These are phyloP conservation scores for Trichonephila clavipes DNA, from an alignment of 1,140 invertebrate species.

Conservation along the genomic window DNA sequence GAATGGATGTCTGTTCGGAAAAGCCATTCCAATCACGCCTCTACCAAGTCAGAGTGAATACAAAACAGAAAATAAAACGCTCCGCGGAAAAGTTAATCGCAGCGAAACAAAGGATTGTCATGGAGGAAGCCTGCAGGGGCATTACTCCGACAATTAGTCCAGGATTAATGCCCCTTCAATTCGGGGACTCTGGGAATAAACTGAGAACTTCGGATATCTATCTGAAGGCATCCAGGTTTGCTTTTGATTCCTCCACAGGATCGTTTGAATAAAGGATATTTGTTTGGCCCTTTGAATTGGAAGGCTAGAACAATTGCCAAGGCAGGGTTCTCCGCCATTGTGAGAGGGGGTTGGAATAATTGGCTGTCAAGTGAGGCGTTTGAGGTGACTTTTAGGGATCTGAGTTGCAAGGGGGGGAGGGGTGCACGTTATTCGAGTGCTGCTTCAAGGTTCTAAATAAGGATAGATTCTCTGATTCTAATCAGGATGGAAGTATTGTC, in stretches of 20 bases:
- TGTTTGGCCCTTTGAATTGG: background rate
- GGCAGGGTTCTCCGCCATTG: background rate
- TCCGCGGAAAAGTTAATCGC: conserved; percentile 33
- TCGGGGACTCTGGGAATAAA: background rate
- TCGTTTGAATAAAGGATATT: conserved; percentile 20
- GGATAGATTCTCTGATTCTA: too few species aligned
- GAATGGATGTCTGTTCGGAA: background rate
- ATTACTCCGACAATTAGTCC: conserved; percentile 41
- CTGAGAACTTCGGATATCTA: background rate
- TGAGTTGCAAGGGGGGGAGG: background rate
- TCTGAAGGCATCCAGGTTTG: background rate
- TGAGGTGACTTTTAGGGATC: background rate
- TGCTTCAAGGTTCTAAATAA: background rate
- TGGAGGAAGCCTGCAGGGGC: conserved; percentile 18
- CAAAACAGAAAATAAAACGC: background rate
- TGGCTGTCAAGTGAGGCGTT: conserved; percentile 8
- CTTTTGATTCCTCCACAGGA: background rate
- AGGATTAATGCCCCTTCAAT: conserved; percentile 12
- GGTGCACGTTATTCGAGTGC: background rate
- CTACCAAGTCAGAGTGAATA: background rate
- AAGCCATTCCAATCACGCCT: background rate
- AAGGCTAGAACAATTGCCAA: background rate
- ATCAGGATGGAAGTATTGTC: too few species aligned
- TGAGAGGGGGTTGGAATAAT: background rate
- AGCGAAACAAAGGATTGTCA: conserved; percentile 3